Base-by-base conservation (phyloP, 2,888 invertebrate species). In the Diogma glabrata region DNA sequence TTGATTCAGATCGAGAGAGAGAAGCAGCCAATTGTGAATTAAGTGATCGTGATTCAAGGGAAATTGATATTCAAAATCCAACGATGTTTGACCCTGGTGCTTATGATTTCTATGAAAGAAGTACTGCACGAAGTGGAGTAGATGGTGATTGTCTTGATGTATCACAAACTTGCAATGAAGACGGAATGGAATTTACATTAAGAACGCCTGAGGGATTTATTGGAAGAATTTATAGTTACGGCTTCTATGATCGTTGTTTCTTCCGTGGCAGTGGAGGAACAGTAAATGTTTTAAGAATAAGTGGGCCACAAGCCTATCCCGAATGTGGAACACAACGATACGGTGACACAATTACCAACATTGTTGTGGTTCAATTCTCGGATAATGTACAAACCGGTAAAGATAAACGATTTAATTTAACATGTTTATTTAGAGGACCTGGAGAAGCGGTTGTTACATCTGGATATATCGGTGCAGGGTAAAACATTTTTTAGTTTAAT, bases 391-490 rank as follows among this genome's bases (percentile, higher is more conserved):
- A 92, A 72, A 92, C 92, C 1, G 86, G 88, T 17, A 75, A 86
- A 54, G 92, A 93, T 68, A 91, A 92, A 63, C 77, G 91, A 10
- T 93, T 91, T 71, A 93, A 93, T 67, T 72, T 93, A 56, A 93
- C 92, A n/a, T 93, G 92, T 63, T 75, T 90, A 51, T 90, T 92
- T 70, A 78, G 90, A 59, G 91, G 91, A 23, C 91, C 92, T 1
- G 92, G 91, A 19, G 92, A 93, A 69, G 89, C 92, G 10, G 87
- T 93, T 3, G 92, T 93, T 51, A 91, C 91, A 14, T 92, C 92
- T 22, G 89, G 89, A 60, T 91, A 90, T 66, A 91, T 91, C 61
- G 90, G 90, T 59, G 88, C 90, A 58, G 90, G 90, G 90, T 87
- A 79, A 76, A 49, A 43, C 47, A 30, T 49, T 33, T 47, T 48